Evolutionary conservation across 1,140 invertebrate genomes (phyloP), one percentile per base, ranked within the genome.

Genomic region (Habropoda laboriosa): DNA sequence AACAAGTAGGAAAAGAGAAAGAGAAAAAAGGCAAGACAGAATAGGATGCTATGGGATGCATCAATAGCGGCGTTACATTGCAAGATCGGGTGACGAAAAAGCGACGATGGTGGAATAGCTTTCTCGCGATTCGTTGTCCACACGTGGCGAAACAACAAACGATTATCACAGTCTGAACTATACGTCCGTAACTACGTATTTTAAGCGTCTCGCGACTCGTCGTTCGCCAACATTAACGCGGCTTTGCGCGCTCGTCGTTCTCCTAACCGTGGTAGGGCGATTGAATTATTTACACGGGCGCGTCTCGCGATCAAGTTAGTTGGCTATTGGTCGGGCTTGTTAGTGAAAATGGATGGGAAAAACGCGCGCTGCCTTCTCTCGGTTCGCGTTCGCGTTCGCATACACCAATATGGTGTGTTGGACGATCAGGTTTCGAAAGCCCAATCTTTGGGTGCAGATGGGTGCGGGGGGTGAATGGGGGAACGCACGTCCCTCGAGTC

Each of bases 111-210:
- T n/a, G n/a, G n/a, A n/a, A n/a, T n/a, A n/a, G n/a, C n/a, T n/a
- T n/a, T n/a, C n/a, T n/a, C n/a, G n/a, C n/a, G n/a, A n/a, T n/a
- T n/a, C n/a, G n/a, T n/a, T n/a, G n/a, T n/a, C n/a, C 6, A n/a
- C 24, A n/a, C 35, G 35, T 38, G 16, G 13, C 64, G 60, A 61
- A 67, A 66, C 86, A 75, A 89, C 88, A 86, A 87, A 89, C 89
- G 88, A 90, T 91, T 92, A 92, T 92, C 91, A 92, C 91, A 92
- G 91, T 91, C 89, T 90, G 83, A 88, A 89, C 87, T 92, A 92
- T 92, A 91, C 80, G 76, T 87, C 85, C 30, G 64, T 88, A 88
- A 86, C 42, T 35, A 47, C 27, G 57, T 47, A 13, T 38, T n/a
- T 60, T 76, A 79, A 64, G 57, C 63, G 70, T 53, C 74, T 53